phyloP scores from a whole-genome alignment of 2,113 vertebrate species.

The Candoia aspera region DNA sequence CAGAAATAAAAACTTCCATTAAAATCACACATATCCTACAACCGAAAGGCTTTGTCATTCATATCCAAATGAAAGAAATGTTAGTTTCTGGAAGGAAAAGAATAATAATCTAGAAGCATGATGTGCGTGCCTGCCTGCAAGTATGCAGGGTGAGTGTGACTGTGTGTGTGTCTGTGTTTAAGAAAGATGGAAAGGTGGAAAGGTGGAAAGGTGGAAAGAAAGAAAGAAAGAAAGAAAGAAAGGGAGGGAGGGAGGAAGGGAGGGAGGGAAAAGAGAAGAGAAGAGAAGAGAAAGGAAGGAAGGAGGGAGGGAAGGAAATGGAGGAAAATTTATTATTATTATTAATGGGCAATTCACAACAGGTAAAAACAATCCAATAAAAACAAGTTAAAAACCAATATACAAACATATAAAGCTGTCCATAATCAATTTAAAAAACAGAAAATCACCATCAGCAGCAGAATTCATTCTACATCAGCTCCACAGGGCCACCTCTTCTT shows the following conservation, averaged over 20 bases:
- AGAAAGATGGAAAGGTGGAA: not conserved
- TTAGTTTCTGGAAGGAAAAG: not conserved
- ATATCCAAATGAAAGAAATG: not conserved
- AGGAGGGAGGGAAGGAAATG: fast-evolving
- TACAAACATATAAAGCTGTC: not conserved
- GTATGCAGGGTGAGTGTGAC: not conserved
- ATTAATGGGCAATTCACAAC: not conserved
- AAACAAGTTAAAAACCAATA: not conserved
- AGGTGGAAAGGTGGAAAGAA: not conserved
- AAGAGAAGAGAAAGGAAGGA: too few species aligned
- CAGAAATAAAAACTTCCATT: too few species aligned
- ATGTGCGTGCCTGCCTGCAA: not conserved
- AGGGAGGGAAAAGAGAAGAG: too few species aligned
- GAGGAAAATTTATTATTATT: not conserved
- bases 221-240: not conserved
- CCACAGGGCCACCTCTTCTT: not conserved
- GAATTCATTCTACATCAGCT: not conserved
- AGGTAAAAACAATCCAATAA: not conserved
- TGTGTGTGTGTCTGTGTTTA: not conserved
- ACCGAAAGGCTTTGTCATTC: too few species aligned
- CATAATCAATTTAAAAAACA: not conserved
- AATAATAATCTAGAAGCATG: not conserved
- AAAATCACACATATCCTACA: too few species aligned
- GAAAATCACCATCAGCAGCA: not conserved
- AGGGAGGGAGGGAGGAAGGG: too few species aligned